Base-by-base conservation (phyloP, 2,888 invertebrate species). In the Ecdyonurus torrentis region DNA sequence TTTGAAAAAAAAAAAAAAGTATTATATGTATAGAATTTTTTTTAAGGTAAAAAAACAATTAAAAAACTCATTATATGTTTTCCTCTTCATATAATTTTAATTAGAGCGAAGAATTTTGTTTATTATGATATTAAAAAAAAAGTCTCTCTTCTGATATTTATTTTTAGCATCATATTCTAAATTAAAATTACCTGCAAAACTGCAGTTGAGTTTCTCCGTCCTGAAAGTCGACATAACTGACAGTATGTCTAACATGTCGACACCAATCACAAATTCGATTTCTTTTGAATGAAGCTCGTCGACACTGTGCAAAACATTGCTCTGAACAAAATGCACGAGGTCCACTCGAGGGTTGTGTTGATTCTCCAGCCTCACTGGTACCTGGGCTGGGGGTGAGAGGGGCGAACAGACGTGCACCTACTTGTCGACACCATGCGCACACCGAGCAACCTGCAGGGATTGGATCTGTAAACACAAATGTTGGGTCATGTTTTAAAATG, bases 221-320 rank as follows among this genome's bases (percentile, higher is more conserved):
- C 81, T 91, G 83, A 70, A 92, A 91, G 75, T 93, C 93, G 20
- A 93, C 91, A 72, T 91, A 93, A 68, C 89, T 91, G 61, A 93
- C 89, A 0, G 92, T 91, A 71, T 91, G 91, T 25, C 92, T 78
- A 2, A 93, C 86, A 71, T 93, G 92, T 65, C 90, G 82, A 75
- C 93, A 94, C 93, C 93, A 94, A 74, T 94, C 93, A 73, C 94
- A 94, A 2, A 91, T 89, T 76, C 91, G 90, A 66, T 90, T 91
- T 67, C 89, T 85, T 76, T 93, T 93, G 76, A 93, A 93, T 68
- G 88, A 90, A 1, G 93, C 92, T 23, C 92, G 80, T 58, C 92
- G 80, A 53, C 91, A 92, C 72, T 91, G 92, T 15, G 90, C 87
- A 76, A 93, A 93, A 74, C 93, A 94, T 52, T 91, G 80, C 75